phyloP scores from a whole-genome alignment of 2,888 invertebrate species.

The Drosophila pullipes region DNA sequence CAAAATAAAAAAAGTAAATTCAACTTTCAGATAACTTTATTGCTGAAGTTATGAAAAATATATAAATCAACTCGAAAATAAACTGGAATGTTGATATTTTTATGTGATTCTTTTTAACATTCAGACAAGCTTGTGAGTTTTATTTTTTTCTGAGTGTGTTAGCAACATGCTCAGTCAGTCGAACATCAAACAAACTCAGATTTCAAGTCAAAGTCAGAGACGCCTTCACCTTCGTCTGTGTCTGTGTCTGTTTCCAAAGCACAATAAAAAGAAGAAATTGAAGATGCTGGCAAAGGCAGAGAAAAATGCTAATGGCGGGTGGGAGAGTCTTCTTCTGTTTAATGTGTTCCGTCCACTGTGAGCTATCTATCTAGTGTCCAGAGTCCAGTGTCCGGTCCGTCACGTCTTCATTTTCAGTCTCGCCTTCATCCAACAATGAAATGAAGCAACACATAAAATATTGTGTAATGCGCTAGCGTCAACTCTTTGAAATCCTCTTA shows the following conservation, averaged over 20 bases:
- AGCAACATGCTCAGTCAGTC: conserved; percentile 52
- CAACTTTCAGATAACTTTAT: not conserved
- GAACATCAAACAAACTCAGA: conserved; percentile 63
- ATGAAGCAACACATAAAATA: conserved; percentile 50
- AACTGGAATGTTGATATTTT: not conserved
- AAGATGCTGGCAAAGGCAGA: conserved; percentile 5
- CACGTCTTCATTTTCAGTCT: conserved; percentile 34
- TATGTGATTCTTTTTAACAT: not conserved
- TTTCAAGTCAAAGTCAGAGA: conserved; percentile 28
- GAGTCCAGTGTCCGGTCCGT: conserved; percentile 19
- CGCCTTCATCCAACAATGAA: conserved; percentile 16
- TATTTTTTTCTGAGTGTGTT: not conserved
- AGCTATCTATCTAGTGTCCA: conserved; percentile 24
- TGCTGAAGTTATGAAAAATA: not conserved
- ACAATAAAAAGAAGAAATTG: conserved; percentile 7
- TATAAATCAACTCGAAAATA: not conserved
- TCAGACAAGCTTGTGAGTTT: not conserved
- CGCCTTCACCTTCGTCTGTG: not conserved
- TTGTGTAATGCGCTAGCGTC: conserved; percentile 45
- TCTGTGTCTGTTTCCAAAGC: conserved; percentile 15
- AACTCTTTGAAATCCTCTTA: conserved; percentile 62
- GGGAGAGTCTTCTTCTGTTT: conserved; percentile 23
- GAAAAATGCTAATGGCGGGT: conserved; percentile 20
- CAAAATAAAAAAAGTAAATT: not conserved
- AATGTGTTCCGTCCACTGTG: conserved; percentile 26